Percentiles rank a stretch among this genome's conserved stretches.
Evolutionary conservation across 2,113 vertebrate species (phyloP).

Genomic region (Opisthocomus hoazin): DNA sequence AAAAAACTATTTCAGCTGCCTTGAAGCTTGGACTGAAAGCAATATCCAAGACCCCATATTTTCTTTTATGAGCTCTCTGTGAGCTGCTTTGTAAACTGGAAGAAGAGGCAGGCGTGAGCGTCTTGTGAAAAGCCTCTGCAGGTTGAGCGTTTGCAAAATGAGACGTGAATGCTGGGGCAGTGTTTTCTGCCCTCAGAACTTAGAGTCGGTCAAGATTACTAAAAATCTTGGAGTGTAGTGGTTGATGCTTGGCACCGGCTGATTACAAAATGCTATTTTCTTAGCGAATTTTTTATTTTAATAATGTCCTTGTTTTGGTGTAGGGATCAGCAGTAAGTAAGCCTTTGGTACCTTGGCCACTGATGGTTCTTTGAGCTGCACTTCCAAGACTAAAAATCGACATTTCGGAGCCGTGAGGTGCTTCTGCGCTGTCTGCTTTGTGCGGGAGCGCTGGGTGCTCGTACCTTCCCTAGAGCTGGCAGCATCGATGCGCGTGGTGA

Average conservation of each 20-base stretch:
- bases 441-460: not conserved
- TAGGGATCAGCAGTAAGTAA: not conserved
- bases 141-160: not conserved
- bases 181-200: not conserved
- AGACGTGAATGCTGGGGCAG: not conserved
- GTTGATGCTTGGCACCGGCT: not conserved
- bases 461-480: not conserved
- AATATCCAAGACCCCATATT: not conserved
- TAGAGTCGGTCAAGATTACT: not conserved
- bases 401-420: not conserved
- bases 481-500: not conserved
- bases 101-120: not conserved
- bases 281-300: not conserved
- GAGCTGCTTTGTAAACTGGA: not conserved
- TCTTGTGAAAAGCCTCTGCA: not conserved
- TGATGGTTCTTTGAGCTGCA: not conserved
- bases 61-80: not conserved
- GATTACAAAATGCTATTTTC: not conserved
- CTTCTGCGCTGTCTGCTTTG: not conserved
- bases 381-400: not conserved
- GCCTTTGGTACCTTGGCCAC: not conserved
- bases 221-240: not conserved
- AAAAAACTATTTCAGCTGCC: not conserved
- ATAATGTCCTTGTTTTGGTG: not conserved
- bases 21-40: not conserved